Evolutionary conservation across 2,888 invertebrate species (phyloP).

Genomic region (Baccha elongata): DNA sequence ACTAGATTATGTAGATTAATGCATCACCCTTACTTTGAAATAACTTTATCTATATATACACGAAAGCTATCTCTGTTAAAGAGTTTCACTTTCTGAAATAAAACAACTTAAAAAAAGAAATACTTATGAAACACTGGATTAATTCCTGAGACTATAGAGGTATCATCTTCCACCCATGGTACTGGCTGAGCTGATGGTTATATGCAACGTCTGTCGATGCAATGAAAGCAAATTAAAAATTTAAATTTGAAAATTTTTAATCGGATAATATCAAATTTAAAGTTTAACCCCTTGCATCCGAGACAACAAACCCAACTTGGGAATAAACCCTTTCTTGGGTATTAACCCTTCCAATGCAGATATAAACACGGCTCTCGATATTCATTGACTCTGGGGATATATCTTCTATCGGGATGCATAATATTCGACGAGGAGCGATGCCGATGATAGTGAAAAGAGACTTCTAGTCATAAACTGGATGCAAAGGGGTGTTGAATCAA

Average conservation of each 20-base stretch:
- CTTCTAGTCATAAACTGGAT: neutral
- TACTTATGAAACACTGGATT: neutral
- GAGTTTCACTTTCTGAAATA: conserved; percentile 49
- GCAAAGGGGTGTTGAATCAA: conserved; percentile 45
- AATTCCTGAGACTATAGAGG: neutral
- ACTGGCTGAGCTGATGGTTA: neutral
- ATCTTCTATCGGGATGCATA: conserved; percentile 32
- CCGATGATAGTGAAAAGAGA: conserved; percentile 1
- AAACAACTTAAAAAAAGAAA: conserved; percentile 33
- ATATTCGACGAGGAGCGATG: neutral
- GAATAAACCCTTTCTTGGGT: conserved; percentile 35
- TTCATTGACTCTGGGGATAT: conserved; percentile 52
- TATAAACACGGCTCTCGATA: conserved; percentile 50
- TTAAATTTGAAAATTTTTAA: conserved; percentile 69
- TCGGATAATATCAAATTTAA: conserved; percentile 57
- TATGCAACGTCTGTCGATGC: conserved; percentile 55
- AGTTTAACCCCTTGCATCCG: conserved; percentile 54
- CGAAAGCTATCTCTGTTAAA: conserved; percentile 40
- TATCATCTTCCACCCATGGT: conserved; percentile 1
- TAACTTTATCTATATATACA: neutral
- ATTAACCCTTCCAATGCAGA: conserved; percentile 52
- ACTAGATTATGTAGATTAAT: conserved; percentile 49
- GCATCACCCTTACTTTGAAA: conserved; percentile 3
- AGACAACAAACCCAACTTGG: conserved; percentile 19
- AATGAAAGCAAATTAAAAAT: conserved; percentile 64